phyloP scores from a whole-genome alignment of 2,113 vertebrate genomes.

The Pungitius pungitius region DNA sequence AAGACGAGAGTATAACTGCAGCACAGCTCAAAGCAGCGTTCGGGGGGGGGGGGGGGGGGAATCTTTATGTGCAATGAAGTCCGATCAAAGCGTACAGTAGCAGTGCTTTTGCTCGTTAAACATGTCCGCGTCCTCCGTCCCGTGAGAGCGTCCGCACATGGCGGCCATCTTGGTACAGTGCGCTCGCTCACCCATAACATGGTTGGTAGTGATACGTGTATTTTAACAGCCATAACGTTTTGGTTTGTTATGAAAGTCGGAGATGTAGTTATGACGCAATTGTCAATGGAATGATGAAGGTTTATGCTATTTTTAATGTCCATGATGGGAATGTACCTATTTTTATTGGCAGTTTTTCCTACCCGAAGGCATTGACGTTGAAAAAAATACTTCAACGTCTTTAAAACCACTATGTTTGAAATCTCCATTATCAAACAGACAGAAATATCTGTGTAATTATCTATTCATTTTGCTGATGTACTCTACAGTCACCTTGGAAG shows the following conservation, averaged over 20 bases:
- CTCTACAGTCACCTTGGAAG: neutral
- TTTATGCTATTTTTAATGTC: constrained; percentile 29
- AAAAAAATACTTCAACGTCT: neutral
- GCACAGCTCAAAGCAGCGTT: constrained; percentile 10
- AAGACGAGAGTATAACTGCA: neutral
- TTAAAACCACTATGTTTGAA: neutral
- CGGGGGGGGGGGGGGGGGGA: constrained; percentile 16
- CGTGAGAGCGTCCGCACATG: too few species aligned
- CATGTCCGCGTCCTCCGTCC: too few species aligned
- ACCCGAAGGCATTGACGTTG: too few species aligned
- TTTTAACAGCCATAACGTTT: too few species aligned
- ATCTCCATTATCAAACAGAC: neutral
- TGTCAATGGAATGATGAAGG: constrained; percentile 34
- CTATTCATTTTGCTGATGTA: neutral
- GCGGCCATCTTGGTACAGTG: too few species aligned
- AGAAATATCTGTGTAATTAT: neutral
- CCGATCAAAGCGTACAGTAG: constrained; percentile 24
- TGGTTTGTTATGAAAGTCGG: too few species aligned
- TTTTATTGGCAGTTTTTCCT: constrained; percentile 20
- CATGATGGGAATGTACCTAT: constrained; percentile 34
- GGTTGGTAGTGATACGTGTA: too few species aligned
- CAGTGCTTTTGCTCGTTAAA: constrained; percentile 16
- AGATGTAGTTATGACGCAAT: too few species aligned
- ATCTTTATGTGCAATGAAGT: constrained; percentile 5
- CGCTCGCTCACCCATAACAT: too few species aligned